Conservation (phyloP, 1,140 invertebrate species). For the Pseudomyrmex flavicornis region DNA sequence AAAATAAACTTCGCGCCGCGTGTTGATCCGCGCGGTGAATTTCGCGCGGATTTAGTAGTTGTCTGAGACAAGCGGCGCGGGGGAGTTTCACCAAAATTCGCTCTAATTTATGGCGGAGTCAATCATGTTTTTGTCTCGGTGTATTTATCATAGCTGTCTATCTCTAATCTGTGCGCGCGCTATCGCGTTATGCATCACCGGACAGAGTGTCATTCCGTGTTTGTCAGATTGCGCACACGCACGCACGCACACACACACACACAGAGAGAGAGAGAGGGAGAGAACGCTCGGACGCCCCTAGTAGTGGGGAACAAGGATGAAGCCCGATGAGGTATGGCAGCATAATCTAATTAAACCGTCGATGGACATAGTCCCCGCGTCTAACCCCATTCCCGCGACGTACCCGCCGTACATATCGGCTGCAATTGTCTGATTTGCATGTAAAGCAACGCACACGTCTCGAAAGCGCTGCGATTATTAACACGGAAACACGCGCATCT, state of each 20-base stretch:
- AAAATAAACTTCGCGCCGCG: constrained; percentile 1
- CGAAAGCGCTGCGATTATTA: constrained; percentile 74
- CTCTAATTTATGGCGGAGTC: constrained; percentile 52
- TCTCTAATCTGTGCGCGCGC: constrained; percentile 31
- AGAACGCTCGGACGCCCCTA: neutral
- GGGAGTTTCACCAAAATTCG: constrained; percentile 54
- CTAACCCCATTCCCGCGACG: constrained; percentile 59
- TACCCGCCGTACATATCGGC: constrained; percentile 68
- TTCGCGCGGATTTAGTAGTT: constrained; percentile 27
- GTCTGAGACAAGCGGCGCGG: constrained; percentile 9
- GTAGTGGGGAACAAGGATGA: constrained; percentile 66
- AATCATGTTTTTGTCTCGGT: constrained; percentile 64
- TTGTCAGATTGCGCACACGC: constrained; percentile 62
- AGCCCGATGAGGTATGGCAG: constrained; percentile 69
- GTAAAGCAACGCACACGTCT: constrained; percentile 71
- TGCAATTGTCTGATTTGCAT: constrained; percentile 79
- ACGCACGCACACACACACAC: no score
- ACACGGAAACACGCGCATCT: constrained; percentile 67
- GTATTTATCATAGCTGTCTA: constrained; percentile 55
- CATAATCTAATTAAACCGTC: constrained; percentile 78
- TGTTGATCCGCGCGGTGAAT: neutral
- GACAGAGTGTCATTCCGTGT: constrained; percentile 70
- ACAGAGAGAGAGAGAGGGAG: no score
- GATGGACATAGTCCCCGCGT: constrained; percentile 62
- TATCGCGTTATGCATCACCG: constrained; percentile 42